Base-by-base conservation (phyloP, 2,888 invertebrate species). In the Drosophila dives region DNA sequence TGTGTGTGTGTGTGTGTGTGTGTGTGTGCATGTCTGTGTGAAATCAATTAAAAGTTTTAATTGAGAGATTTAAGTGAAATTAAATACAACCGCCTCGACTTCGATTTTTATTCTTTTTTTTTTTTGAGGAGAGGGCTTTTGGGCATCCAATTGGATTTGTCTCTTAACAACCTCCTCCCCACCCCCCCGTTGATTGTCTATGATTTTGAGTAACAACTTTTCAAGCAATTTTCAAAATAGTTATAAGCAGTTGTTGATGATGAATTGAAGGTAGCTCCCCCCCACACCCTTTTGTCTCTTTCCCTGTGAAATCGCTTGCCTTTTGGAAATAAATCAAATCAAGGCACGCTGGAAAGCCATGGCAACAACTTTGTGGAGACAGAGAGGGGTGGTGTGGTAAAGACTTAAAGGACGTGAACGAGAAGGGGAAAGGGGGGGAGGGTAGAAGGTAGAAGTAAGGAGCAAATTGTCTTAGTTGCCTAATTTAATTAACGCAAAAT, bases 31-130 rank as follows among this genome's bases (percentile, higher is more conserved):
- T 64, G 62, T 55, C 61, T 80, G 64, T 72, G 48, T 72, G 64
- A 88, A 83, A 84, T 86, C 89, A 88, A 84, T 88, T 88, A 86
- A 84, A 84, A 86, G 64, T 84, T 84, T 88, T 88, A 84, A 84
- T 84, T 88, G 78, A 83, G 86, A 83, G 86, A 83, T 88, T 88
- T 83, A 86, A 86, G 83, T 80, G 86, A 83, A 88, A 77, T 79
- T 80, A 72, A 77, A 80, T 64, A 66, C 71, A 53, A 20, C 17
- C 36, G 7, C 4, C 15, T 51, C 38, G 33, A n/a, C 38, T 54
- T n/a, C 50, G 17, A 23, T 45, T 38, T 36, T 29, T 29, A 32
- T 20, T 17, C 10, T 8, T 32, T 42, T 4, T 15, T 26, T 64
- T 6, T n/a, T 17, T 48, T 59, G 20, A 20, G 20, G 45, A 45